These are phyloP conservation scores for Vulpes lagopus DNA, from an alignment of 2,113 vertebrate genomes.

Conservation along the genomic window DNA sequence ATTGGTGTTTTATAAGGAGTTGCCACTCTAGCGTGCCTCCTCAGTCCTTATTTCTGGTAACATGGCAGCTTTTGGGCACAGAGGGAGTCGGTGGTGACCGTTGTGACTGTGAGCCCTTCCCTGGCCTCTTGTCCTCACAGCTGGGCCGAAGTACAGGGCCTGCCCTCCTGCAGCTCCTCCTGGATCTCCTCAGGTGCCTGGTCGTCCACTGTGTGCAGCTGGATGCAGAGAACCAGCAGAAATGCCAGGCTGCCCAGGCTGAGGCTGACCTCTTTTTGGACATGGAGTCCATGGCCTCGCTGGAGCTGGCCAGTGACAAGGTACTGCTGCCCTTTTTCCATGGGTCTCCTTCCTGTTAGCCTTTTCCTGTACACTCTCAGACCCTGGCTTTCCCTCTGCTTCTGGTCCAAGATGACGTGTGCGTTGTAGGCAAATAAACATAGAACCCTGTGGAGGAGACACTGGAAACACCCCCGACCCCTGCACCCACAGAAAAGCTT, in stretches of 20 bases:
- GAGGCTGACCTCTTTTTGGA: slow-evolving; percentile 90
- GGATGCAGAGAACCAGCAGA: slow-evolving; percentile 67
- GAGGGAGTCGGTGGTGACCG: fast-evolving
- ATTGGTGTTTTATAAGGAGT: fast-evolving
- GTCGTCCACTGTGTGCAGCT: slow-evolving; percentile 84
- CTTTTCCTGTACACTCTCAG: neutral
- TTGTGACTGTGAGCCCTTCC: neutral
- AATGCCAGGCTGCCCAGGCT: slow-evolving; percentile 58
- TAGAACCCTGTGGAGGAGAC: neutral
- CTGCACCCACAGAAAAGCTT: fast-evolving
- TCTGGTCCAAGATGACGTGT: neutral
- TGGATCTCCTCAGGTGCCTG: slow-evolving; percentile 89
- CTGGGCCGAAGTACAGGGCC: slow-evolving; percentile 86
- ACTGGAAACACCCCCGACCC: fast-evolving
- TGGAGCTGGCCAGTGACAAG: slow-evolving; percentile 84
- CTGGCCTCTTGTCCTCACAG: slow-evolving; percentile 80
- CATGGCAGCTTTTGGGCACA: fast-evolving
- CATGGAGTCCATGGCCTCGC: slow-evolving; percentile 74
- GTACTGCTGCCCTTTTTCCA: slow-evolving; percentile 68
- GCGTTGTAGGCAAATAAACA: too few species aligned
- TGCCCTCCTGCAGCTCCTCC: slow-evolving; percentile 82
- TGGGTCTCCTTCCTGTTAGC: neutral
- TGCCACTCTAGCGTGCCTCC: neutral
- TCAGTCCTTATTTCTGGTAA: neutral
- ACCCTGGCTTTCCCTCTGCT: neutral